These are phyloP conservation scores for Phortica magna DNA, from an alignment of 2,888 invertebrate species.

Conservation along the genomic window DNA sequence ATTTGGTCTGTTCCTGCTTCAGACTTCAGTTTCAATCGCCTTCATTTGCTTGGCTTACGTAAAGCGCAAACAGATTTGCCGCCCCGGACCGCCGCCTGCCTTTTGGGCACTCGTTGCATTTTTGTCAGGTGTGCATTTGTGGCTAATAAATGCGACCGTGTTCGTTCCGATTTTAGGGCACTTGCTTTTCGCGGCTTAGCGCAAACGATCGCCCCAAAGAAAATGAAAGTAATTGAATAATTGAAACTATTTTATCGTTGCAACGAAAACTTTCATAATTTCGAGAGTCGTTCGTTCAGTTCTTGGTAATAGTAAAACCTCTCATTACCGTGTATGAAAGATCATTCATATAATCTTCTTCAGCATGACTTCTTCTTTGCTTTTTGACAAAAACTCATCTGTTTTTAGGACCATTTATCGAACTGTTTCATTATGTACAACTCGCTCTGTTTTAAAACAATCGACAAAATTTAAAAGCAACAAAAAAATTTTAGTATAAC, in stretches of 20 bases:
- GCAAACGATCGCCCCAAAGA: neutral
- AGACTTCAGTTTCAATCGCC: neutral
- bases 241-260: neutral
- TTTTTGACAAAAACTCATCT: too few relatives aligned
- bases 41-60: neutral
- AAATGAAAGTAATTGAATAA: slow-evolving; percentile 1
- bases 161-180: neutral
- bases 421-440: too few relatives aligned
- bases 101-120: neutral
- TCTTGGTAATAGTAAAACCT: neutral
- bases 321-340: too few relatives aligned
- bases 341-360: too few relatives aligned
- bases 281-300: neutral
- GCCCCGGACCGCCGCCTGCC: neutral
- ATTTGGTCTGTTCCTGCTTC: neutral
- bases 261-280: neutral
- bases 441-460: too few relatives aligned
- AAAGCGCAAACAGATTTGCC: neutral
- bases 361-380: too few relatives aligned
- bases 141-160: neutral
- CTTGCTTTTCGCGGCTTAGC: neutral
- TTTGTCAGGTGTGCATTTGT: neutral
- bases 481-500: too few relatives aligned
- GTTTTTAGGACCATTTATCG: too few relatives aligned
- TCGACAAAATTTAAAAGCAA: too few relatives aligned